Conservation (phyloP, 2,888 invertebrate genomes). For the Cephus pulcher region DNA sequence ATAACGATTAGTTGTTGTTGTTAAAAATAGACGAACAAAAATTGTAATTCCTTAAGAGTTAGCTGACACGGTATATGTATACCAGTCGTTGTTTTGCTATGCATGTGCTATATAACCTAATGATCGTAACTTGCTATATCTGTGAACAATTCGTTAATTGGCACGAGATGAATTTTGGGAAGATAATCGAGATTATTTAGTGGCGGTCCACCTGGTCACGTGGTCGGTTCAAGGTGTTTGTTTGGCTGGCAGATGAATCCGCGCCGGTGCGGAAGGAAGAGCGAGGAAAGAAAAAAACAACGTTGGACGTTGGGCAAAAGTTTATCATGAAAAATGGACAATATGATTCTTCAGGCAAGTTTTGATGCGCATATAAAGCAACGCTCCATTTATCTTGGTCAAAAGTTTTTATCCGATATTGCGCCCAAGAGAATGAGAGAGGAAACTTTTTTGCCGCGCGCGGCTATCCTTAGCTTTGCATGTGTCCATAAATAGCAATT, state of each 20-base stretch:
- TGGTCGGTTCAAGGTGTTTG: neutral
- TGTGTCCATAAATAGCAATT: conserved; percentile 36
- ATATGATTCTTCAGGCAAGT: conserved; percentile 19
- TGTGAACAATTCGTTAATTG: neutral
- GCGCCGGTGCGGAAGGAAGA: neutral
- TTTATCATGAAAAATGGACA: conserved; percentile 34
- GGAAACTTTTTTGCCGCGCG: conserved; percentile 16
- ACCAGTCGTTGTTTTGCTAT: neutral
- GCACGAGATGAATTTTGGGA: neutral
- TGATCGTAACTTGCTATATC: neutral
- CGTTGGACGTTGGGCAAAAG: conserved; percentile 18
- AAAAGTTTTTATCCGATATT: conserved; percentile 43
- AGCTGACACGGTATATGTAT: neutral
- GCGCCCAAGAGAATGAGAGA: conserved; percentile 20
- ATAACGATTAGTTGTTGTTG: neutral
- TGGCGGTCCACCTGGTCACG: neutral
- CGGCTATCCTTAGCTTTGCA: neutral
- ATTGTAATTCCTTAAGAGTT: neutral
- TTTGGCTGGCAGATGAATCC: neutral
- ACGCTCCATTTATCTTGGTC: conserved; percentile 38
- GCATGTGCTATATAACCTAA: no score
- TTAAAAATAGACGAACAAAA: neutral
- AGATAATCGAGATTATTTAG: neutral
- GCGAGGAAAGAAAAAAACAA: conserved; percentile 17
- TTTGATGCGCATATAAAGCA: conserved; percentile 22